Conservation (phyloP, 2,113 vertebrate genomes). For the Hoplias malabaricus region DNA sequence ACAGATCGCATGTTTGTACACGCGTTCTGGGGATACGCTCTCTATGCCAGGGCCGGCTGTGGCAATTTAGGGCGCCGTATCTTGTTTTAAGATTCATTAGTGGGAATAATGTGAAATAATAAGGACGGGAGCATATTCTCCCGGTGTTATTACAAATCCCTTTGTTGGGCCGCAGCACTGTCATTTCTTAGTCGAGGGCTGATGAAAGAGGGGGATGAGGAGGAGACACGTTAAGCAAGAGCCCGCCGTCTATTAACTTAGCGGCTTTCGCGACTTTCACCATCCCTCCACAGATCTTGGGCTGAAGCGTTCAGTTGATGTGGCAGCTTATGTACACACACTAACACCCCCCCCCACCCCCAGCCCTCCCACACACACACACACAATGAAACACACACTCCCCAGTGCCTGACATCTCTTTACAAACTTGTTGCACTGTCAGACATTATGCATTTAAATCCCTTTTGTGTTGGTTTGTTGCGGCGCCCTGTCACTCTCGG, state of each 20-base stretch:
- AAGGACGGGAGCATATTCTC: slow-evolving; percentile 54
- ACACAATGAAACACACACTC: slow-evolving; percentile 32
- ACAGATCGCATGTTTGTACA: slow-evolving; percentile 10
- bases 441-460: slow-evolving; percentile 46
- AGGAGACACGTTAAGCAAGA: slow-evolving; percentile 52
- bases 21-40: not conserved
- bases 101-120: slow-evolving; percentile 60
- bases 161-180: slow-evolving; percentile 52
- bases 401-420: slow-evolving; percentile 20
- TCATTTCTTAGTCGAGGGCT: slow-evolving; percentile 56
- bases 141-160: slow-evolving; percentile 54
- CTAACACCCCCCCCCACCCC: slow-evolving; percentile 27
- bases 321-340: slow-evolving; percentile 44
- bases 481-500: slow-evolving; percentile 14
- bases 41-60: not conserved
- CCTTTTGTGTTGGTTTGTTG: slow-evolving; percentile 26
- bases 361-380: too few species aligned
- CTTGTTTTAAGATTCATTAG: slow-evolving; percentile 64
- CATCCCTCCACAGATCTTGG: slow-evolving; percentile 44
- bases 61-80: slow-evolving; percentile 37
- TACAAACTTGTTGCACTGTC: slow-evolving; percentile 44
- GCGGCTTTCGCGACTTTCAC: slow-evolving; percentile 46
- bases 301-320: slow-evolving; percentile 46
- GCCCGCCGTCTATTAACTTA: slow-evolving; percentile 45
- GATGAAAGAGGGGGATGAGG: slow-evolving; percentile 56